A percentile compares a stretch with the other conserved stretches of the same genome.
Conservation (phyloP, 2,113 vertebrate species). For the Channa maculata region DNA sequence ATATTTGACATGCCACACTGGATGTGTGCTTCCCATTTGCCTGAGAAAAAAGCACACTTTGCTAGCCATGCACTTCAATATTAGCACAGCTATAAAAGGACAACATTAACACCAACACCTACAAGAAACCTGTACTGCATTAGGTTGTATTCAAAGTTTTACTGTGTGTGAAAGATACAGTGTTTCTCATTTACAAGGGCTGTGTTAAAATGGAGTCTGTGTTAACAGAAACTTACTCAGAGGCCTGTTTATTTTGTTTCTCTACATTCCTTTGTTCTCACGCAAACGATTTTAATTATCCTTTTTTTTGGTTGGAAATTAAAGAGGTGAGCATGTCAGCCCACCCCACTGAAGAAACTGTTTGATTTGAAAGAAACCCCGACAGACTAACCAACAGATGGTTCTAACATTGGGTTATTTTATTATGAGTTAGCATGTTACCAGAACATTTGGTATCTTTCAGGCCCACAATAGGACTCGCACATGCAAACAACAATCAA, state of each 20-base stretch:
- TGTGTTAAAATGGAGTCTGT: too few species aligned
- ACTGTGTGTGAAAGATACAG: too few species aligned
- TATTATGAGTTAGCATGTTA: conserved; percentile 57
- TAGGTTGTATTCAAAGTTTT: not conserved
- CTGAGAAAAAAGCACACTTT: conserved; percentile 45
- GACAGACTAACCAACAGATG: conserved; percentile 52
- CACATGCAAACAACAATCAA: conserved; percentile 52
- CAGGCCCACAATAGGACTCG: conserved; percentile 16
- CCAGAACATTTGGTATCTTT: conserved; percentile 54
- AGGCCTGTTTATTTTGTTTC: too few species aligned
- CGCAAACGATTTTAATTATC: too few species aligned
- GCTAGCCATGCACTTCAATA: conserved; percentile 24
- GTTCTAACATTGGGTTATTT: conserved; percentile 38
- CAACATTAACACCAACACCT: conserved; percentile 22
- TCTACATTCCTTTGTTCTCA: not conserved
- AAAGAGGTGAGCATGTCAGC: conserved; percentile 8
- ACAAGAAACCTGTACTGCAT: conserved; percentile 34
- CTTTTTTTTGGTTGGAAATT: conserved; percentile 1
- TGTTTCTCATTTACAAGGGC: too few species aligned
- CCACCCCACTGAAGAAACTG: conserved; percentile 14
- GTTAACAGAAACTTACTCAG: too few species aligned
- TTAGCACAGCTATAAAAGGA: conserved; percentile 27
- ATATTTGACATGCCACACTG: conserved; percentile 33
- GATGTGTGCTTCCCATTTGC: conserved; percentile 26
- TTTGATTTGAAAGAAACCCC: not conserved